phyloP scores from a whole-genome alignment of 2,797 vertebrate species.

The Bucorvus abyssinicus region DNA sequence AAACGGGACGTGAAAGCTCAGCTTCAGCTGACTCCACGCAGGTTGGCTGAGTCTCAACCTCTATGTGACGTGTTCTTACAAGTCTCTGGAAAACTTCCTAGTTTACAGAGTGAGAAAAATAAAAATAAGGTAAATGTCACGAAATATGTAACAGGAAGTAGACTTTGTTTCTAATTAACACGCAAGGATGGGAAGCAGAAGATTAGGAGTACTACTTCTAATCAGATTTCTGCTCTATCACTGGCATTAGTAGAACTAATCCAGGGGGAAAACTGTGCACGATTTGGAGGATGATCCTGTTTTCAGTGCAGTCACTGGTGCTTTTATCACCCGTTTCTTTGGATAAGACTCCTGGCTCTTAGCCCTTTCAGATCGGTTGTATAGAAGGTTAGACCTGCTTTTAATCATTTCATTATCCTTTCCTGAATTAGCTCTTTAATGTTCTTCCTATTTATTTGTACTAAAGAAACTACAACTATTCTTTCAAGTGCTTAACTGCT shows the following conservation, averaged over 20 bases:
- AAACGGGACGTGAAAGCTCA: background rate
- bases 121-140: background rate
- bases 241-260: background rate
- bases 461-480: background rate
- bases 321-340: background rate
- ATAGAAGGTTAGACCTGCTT: background rate
- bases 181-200: background rate
- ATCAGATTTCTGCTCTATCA: background rate
- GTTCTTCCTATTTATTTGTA: conserved; percentile 25
- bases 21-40: background rate
- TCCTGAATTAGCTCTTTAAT: conserved; percentile 28
- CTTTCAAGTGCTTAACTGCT: background rate
- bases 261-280: background rate
- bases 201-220: background rate
- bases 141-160: background rate
- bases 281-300: background rate
- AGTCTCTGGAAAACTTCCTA: background rate
- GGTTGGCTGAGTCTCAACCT: background rate
- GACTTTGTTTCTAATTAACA: background rate
- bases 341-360: background rate
- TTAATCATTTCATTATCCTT: conserved; percentile 2
- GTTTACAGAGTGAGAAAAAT: background rate
- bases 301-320: background rate
- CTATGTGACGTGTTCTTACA: background rate
- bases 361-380: background rate